These are phyloP conservation scores for Palaemon carinicauda DNA, from an alignment of 1,140 invertebrate genomes.

Conservation along the genomic window DNA sequence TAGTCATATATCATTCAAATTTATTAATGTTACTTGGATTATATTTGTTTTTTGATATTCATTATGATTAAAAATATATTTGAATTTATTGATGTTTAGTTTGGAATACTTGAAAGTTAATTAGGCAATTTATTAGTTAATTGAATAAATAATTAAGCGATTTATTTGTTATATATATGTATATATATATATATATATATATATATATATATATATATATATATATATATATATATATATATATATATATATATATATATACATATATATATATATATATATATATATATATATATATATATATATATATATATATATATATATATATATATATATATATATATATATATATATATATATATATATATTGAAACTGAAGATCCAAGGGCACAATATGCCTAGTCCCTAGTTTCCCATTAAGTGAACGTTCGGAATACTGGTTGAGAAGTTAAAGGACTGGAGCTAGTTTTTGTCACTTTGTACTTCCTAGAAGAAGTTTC, in stretches of 20 bases:
- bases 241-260: background rate
- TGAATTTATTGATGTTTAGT: no score
- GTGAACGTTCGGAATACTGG: background rate
- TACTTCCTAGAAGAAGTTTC: background rate
- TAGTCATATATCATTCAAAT: no score
- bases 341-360: background rate
- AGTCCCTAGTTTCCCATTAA: no score
- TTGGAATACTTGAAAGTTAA: no score
- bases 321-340: background rate
- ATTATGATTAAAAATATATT: no score
- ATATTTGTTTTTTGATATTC: no score
- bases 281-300: background rate
- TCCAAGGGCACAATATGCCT: background rate
- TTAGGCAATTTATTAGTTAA: no score
- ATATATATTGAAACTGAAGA: background rate
- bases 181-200: background rate
- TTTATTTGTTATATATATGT: conserved; percentile 1
- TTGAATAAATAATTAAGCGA: no score
- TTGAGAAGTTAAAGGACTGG: background rate
- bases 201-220: background rate
- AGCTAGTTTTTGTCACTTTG: background rate
- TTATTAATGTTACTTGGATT: no score
- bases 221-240: background rate
- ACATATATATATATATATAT: background rate
- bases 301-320: background rate